Evolutionary conservation across 2,888 invertebrate species (phyloP), one percentile per base, ranked within the genome.

Genomic region (Bursaphelenchus okinawaensis): DNA sequence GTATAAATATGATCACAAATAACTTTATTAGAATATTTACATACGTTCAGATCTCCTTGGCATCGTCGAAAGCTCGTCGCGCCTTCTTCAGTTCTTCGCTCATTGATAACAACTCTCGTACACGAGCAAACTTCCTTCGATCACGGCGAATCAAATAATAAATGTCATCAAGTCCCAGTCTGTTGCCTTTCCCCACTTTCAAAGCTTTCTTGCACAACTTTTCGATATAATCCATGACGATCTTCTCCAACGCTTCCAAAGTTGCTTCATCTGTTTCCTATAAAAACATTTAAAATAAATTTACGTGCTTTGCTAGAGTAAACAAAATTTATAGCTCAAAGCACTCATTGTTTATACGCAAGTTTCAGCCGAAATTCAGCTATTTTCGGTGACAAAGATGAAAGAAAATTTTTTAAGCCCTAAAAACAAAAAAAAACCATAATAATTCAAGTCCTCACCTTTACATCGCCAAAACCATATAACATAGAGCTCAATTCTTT

Each of bases 401-500:
- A 57, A 69, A 22, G 19, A 55, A 23, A 19, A 62, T 57, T 16
- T 7, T 20, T 67, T 20, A 26, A 4, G n/a, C 40, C 19, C 40
- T 12, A 40, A 40, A 12, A 40, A 16, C 58, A 12, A 54, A 9
- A 19, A 12, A 54, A 54, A 9, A 9, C 12, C 58, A 22, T n/a
- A 57, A 26, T 22, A 56, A 12, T 4, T 22, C 19, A 22, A 23
- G n/a, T 4, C 54, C 58, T 12, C n/a, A 79, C 96, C 84, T 93
- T 93, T 83, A 98, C 96, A 84, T 98, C 98, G 4, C 98, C 98
- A 87, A 98, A 98, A 0, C 98, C 98, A 84, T 93, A 99, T 93
- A 98, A 94, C 96, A 98, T 98, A 77, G 93, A 92, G 28, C 93
- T 87, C 52, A 95, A 74, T 71, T 83, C 82, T 87, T 88, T 96